These are phyloP conservation scores for Eupeodes luniger DNA, from an alignment of 2,888 invertebrate species.

Conservation along the genomic window DNA sequence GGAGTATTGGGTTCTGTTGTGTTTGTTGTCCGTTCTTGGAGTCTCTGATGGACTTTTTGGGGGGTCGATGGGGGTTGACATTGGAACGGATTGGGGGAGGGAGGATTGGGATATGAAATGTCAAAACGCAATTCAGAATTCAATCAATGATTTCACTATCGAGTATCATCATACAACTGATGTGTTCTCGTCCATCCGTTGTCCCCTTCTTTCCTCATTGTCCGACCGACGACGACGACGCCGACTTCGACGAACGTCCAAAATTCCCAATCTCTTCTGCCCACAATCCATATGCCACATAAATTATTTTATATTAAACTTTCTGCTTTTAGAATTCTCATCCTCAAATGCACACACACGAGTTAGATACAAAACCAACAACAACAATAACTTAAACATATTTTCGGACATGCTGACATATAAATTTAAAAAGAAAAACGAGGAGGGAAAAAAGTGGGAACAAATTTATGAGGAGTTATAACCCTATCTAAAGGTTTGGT, in stretches of 20 bases:
- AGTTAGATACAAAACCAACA: neutral
- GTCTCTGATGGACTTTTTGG: neutral
- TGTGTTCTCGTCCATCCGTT: neutral
- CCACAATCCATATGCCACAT: conserved; percentile 49
- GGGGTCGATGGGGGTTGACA: neutral
- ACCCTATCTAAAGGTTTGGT: conserved; percentile 61
- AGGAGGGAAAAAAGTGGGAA: conserved; percentile 47
- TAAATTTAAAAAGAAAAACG: conserved; percentile 45
- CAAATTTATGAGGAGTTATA: conserved; percentile 75
- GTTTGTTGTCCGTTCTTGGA: neutral
- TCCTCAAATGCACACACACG: neutral
- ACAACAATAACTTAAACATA: neutral
- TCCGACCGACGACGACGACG: no score
- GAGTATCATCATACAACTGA: conserved; percentile 2
- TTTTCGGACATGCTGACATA: conserved; percentile 70
- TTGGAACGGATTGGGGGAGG: no score
- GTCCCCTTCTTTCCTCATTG: neutral
- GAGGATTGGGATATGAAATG: conserved; percentile 47
- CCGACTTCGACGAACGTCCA: no score
- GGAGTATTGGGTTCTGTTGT: neutral
- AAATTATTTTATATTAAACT: conserved; percentile 65
- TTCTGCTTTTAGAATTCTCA: conserved; percentile 39
- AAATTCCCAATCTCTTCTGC: neutral
- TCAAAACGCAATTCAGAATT: conserved; percentile 67
- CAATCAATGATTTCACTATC: conserved; percentile 52